Base-by-base conservation (phyloP, 2,113 vertebrate genomes). In the Corythaeola cristata region DNA sequence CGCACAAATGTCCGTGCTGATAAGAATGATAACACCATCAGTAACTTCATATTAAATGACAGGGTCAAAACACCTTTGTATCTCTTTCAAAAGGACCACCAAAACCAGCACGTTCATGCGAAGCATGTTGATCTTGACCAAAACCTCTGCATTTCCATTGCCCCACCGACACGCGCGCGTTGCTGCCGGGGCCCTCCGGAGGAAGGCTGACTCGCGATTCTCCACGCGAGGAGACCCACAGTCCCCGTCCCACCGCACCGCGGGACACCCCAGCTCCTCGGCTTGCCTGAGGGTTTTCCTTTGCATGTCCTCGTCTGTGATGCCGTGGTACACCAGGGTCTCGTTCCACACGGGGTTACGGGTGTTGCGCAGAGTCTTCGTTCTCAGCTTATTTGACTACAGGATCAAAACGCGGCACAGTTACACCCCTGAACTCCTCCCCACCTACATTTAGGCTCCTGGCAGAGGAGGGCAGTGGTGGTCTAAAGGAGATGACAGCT, bases 281-380 rank as follows among this genome's bases (percentile, higher is more conserved):
- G 2, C 90, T 49, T 45, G 98, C 99, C 99, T 99, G 93, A 99
- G 99, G 11, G 99, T 99, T 97, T 99, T 99, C 72, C 99, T 98
- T 94, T 99, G 99, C 99, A 99, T 99, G 98, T 99, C 99, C 64
- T 99, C 99, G 1, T 99, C 99, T 0, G 99, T 99, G 96, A 99
- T 98, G 93, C 99, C 99, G 0, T 99, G 99, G 77, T 99, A 99
- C 66, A 99, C 98, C 50, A 99, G 98, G 0, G 98, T 99, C 97
- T 99, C 99, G 0, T 99, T 99, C 99, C 99, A 99, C 64, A 97
- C 35, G 0, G 99, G 99, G 95, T 99, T 99, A n/a, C 99, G 98
- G 6, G 99, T 99, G 98, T 99, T 99, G 85, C 98, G 98, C 95
- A 99, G 97, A 1, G 99, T 99, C 98, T 99, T 99, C 13, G 99